Base-by-base conservation (phyloP, 2,888 invertebrate species). In the Itoplectis maculator region DNA sequence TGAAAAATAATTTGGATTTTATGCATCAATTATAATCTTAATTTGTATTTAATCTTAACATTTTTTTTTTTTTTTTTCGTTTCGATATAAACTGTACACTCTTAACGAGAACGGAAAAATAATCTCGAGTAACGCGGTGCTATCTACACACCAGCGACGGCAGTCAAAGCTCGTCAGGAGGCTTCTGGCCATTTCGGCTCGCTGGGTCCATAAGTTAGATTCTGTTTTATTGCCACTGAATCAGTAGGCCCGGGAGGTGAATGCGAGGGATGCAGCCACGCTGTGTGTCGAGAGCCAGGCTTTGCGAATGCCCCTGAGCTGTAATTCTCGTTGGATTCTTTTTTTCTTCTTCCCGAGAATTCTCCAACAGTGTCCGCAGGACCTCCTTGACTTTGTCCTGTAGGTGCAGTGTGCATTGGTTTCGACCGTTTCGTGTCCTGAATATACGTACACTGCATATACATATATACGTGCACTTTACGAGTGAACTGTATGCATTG, bases 161-260 rank as follows among this genome's bases (percentile, higher is more conserved):
- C 29, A 47, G 59, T 72, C 45, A 59, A 45, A 35, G 59, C 72
- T 59, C 72, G 45, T 72, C 70, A 70, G 59, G 29, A 59, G 49
- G 45, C 23, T 59, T 18, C 47, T 37, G 47, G 59, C 72, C 45
- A 59, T 72, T 72, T 59, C 59, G 59, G 72, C 29, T 72, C 29
- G 29, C 45, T 8, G 13, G 23, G 11, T 59, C 35, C 72, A 47
- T 45, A 35, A 45, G 45, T 72, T 61, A 29, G 35, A 72, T 59
- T 72, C 45, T 8, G 29, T 61, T 72, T 72, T 72, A 61, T 45
- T 72, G 61, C 72, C 37, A 47, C 47, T 59, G 47, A 72, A 45
- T 29, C 47, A 29, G 72, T 35, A 45, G 59, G 29, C 45, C 29
- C 23, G 59, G 13, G 20, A 20, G 35, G 18, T 45, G 11, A 13